phyloP scores from a whole-genome alignment of 2,888 invertebrate genomes.

The Galerucella nymphaeae region DNA sequence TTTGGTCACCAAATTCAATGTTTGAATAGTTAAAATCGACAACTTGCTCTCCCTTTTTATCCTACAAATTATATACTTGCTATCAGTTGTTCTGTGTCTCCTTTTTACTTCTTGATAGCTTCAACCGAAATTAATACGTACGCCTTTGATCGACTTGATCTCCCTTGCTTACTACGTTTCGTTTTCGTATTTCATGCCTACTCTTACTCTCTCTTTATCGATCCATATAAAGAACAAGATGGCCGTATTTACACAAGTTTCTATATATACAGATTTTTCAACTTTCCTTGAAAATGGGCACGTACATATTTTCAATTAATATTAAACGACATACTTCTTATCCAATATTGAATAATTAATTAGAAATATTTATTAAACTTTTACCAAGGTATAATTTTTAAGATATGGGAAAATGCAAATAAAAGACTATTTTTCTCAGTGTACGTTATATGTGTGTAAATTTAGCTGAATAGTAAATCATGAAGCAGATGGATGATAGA shows the following conservation, averaged over 20 bases:
- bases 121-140: neutral
- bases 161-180: constrained; percentile 37
- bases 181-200: constrained; percentile 31
- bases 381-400: no score
- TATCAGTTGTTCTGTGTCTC: no score
- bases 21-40: no score
- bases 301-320: neutral
- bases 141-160: constrained; percentile 49
- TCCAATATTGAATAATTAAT: no score
- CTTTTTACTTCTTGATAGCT: neutral
- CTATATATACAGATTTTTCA: constrained; percentile 1
- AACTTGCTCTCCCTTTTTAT: no score
- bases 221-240: constrained; percentile 53
- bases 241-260: constrained; percentile 46
- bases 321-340: neutral
- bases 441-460: neutral
- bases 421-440: neutral
- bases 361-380: no score
- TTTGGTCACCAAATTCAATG: no score
- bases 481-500: constrained; percentile 46
- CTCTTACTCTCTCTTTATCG: constrained; percentile 50
- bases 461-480: constrained; percentile 7
- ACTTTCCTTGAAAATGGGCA: neutral
- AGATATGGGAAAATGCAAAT: no score
- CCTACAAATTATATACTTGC: no score